Evolutionary conservation across 1,140 invertebrate species (phyloP).

Genomic region (Zophobas atratus): DNA sequence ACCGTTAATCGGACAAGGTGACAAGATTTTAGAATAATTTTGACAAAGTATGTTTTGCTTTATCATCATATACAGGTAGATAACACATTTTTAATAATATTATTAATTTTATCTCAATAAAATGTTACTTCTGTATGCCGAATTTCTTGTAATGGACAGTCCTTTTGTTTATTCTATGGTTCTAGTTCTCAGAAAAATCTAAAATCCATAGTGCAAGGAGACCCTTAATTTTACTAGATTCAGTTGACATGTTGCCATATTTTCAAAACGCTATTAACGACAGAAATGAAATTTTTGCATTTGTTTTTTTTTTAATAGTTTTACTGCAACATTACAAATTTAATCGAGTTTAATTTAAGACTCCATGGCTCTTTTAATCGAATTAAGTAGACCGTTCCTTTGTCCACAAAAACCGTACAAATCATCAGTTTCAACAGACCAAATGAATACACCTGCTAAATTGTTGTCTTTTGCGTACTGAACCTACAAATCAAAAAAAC

Average conservation of each 20-base stretch:
- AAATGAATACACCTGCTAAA: slow-evolving; percentile 78
- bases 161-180: too few species aligned
- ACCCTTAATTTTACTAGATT: not conserved
- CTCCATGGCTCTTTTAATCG: slow-evolving; percentile 69
- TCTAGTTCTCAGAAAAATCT: too few species aligned
- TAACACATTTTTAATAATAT: too few species aligned
- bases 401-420: slow-evolving; percentile 73
- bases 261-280: not conserved
- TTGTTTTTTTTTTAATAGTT: not conserved
- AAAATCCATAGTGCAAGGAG: too few species aligned
- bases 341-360: not conserved
- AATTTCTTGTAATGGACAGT: too few species aligned
- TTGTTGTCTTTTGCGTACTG: slow-evolving; percentile 52
- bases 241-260: not conserved
- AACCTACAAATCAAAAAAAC: slow-evolving; percentile 84
- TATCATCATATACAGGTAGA: too few species aligned
- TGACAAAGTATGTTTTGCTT: too few species aligned
- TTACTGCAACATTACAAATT: too few species aligned
- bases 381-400: slow-evolving; percentile 73
- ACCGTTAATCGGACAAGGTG: too few species aligned
- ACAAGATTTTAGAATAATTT: too few species aligned
- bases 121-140: too few species aligned
- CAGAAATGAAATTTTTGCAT: not conserved
- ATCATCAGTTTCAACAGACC: slow-evolving; percentile 84
- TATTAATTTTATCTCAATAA: too few species aligned